These are phyloP conservation scores for Allacma fusca DNA, from an alignment of 2,888 invertebrate genomes.

Conservation along the genomic window DNA sequence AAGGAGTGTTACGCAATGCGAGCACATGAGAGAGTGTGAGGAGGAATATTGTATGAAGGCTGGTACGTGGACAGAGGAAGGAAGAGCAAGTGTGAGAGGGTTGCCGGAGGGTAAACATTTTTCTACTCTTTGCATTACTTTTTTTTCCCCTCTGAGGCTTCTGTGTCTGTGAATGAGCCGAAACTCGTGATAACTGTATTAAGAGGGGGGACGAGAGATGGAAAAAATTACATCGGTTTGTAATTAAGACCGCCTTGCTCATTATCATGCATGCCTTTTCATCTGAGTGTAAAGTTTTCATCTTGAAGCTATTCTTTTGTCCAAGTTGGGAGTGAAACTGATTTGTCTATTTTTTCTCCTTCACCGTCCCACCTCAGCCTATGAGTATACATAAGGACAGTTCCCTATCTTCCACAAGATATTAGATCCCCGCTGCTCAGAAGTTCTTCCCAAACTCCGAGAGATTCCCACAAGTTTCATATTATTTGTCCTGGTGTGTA, in stretches of 20 bases:
- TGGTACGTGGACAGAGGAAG: slow-evolving; percentile 30
- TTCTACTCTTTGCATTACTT: slow-evolving; percentile 35
- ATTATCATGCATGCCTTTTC: slow-evolving; percentile 35
- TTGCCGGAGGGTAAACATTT: slow-evolving; percentile 31
- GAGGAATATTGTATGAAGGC: neutral
- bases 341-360: slow-evolving; percentile 33
- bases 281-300: slow-evolving; percentile 44
- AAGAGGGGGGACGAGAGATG: slow-evolving; percentile 38
- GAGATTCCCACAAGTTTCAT: neutral
- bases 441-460: neutral
- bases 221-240: slow-evolving; percentile 57
- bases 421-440: too few relatives aligned
- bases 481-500: neutral
- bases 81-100: slow-evolving; percentile 28
- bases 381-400: neutral
- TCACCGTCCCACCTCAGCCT: neutral
- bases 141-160: neutral
- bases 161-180: slow-evolving; percentile 32
- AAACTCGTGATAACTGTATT: slow-evolving; percentile 57
- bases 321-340: slow-evolving; percentile 35
- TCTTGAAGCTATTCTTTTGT: slow-evolving; percentile 31
- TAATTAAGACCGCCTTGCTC: slow-evolving; percentile 54
- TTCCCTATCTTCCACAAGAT: slow-evolving; percentile 21
- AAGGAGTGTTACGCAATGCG: neutral
- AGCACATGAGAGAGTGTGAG: neutral